These are phyloP conservation scores for Adela reaumurella DNA, from an alignment of 2,888 invertebrate genomes.

Conservation along the genomic window DNA sequence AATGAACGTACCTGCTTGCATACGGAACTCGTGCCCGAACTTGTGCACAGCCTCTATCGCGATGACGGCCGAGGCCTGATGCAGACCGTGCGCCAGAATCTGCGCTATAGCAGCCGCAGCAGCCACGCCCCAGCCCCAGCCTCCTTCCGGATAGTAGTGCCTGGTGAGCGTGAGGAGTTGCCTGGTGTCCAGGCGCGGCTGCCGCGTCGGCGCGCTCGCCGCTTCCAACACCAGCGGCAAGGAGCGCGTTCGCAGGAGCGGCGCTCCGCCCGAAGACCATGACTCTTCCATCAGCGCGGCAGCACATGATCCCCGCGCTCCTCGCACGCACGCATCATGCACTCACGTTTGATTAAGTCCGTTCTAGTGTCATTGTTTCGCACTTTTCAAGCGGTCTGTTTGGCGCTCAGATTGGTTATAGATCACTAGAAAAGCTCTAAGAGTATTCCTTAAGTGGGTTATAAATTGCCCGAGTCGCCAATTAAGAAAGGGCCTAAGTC, in stretches of 20 bases:
- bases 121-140: conserved; percentile 84
- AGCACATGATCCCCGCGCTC: neutral
- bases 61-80: conserved; percentile 62
- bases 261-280: conserved; percentile 51
- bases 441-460: no score
- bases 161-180: conserved; percentile 66
- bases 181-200: conserved; percentile 50
- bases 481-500: no score
- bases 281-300: conserved; percentile 47
- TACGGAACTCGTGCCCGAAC: conserved; percentile 57
- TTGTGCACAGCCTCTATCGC: conserved; percentile 56
- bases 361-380: no score
- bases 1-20: conserved; percentile 61
- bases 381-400: no score
- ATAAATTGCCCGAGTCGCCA: no score
- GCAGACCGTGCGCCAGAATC: conserved; percentile 70
- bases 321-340: no score
- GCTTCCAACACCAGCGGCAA: conserved; percentile 62
- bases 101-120: conserved; percentile 70
- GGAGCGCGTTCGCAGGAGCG: conserved; percentile 64
- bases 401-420: no score
- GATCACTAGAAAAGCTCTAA: no score
- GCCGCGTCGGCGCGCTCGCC: conserved; percentile 44
- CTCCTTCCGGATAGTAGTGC: conserved; percentile 85
- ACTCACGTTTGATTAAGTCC: no score